These are phyloP conservation scores for Theonella swinhoei DNA, from an alignment of 37 sponge, comb jelly and placozoan species.

Conservation along the genomic window DNA sequence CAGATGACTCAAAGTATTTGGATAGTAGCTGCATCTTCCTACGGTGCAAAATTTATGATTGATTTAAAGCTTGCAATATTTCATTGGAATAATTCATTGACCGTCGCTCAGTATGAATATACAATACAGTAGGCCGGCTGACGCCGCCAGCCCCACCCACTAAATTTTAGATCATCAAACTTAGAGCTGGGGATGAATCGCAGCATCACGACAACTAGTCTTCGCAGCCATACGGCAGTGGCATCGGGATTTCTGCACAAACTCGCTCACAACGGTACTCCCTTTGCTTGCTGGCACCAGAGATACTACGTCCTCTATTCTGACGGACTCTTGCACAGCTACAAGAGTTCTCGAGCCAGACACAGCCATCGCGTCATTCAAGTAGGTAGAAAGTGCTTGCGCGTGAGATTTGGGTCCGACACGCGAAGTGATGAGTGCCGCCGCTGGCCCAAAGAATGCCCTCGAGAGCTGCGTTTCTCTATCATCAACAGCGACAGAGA, in stretches of 20 bases:
- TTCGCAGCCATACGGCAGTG: background rate
- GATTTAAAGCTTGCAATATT: too few relatives aligned
- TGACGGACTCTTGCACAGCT: constrained; percentile 36
- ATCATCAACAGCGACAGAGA: constrained; percentile 42
- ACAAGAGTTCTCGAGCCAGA: constrained; percentile 14
- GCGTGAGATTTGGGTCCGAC: constrained; percentile 38
- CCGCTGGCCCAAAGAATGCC: constrained; percentile 29
- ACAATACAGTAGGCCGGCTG: too few relatives aligned
- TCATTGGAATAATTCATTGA: too few relatives aligned
- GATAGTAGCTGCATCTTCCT: constrained; percentile 44
- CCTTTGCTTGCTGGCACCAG: constrained; percentile 33
- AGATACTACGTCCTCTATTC: constrained; percentile 48
- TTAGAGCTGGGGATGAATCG: background rate
- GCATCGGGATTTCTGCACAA: constrained; percentile 42
- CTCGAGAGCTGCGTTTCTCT: constrained; percentile 24
- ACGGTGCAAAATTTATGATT: constrained; percentile 32
- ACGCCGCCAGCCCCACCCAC: too few relatives aligned
- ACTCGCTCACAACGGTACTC: constrained; percentile 28
- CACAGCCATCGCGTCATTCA: background rate
- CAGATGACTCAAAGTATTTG: constrained; percentile 47
- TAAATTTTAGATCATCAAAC: too few relatives aligned
- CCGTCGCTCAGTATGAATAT: too few relatives aligned
- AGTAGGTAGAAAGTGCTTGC: constrained; percentile 23
- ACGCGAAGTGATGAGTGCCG: constrained; percentile 35
- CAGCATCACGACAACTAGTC: background rate